Percentiles rank a stretch among this genome's conserved stretches.
These are phyloP conservation scores for Halcyon malimbica DNA, from an alignment of 2,113 vertebrate genomes.

Conservation along the genomic window DNA sequence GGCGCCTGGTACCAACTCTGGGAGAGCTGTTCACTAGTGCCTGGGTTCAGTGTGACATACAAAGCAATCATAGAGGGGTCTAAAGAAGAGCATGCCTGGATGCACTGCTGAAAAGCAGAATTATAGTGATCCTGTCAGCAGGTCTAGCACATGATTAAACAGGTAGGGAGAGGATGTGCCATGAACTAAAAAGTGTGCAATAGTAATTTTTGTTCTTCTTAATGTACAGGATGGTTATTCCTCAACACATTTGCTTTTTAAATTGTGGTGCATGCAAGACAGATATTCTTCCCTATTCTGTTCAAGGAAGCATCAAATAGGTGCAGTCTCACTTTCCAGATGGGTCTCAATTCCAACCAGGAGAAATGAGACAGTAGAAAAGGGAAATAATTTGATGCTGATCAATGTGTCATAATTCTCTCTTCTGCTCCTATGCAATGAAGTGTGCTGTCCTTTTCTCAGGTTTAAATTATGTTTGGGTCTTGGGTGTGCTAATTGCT, in stretches of 20 bases:
- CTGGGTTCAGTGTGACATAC: neutral
- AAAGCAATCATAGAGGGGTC: neutral
- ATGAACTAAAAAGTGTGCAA: neutral
- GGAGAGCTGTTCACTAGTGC: rapidly evolving
- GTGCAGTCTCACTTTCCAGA: neutral
- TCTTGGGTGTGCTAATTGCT: neutral
- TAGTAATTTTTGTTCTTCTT: neutral
- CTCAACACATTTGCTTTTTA: neutral
- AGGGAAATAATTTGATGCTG: neutral
- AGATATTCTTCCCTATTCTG: neutral
- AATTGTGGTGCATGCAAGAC: neutral
- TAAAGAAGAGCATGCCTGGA: neutral
- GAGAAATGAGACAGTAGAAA: neutral
- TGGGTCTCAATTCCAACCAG: rapidly evolving
- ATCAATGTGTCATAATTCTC: neutral
- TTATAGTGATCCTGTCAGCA: neutral
- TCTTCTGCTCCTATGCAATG: neutral
- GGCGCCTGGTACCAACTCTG: neutral
- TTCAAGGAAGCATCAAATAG: neutral
- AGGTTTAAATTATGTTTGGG: neutral
- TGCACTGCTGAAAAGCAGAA: neutral
- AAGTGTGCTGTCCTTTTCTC: neutral
- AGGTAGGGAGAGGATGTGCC: neutral
- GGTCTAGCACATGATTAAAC: neutral
- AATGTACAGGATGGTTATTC: neutral